Conservation (phyloP, 2,113 vertebrate genomes). For the Athene noctua region DNA sequence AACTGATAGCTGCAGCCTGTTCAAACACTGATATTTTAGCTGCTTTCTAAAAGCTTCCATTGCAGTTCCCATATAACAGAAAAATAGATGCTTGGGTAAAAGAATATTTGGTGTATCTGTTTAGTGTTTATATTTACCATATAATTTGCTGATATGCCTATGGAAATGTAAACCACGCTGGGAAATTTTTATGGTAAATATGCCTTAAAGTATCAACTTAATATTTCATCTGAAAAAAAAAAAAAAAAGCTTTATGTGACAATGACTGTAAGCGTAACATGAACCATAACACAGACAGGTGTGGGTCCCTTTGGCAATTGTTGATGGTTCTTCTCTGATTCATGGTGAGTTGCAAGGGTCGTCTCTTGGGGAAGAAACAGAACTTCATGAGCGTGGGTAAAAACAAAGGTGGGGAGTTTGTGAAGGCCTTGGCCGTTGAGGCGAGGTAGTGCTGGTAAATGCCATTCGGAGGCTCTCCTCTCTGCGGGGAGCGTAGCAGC, state of each 20-base stretch:
- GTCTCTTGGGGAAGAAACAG: neutral
- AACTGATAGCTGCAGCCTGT: neutral
- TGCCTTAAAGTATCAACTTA: neutral
- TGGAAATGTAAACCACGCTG: neutral
- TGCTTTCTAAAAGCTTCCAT: neutral
- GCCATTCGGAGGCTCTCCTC: neutral
- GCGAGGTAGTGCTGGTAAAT: neutral
- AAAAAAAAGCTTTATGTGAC: neutral
- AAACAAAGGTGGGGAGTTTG: neutral
- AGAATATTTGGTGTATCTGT: neutral
- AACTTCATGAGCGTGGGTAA: neutral
- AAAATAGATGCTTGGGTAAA: neutral
- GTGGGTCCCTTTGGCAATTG: neutral
- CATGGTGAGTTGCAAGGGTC: neutral
- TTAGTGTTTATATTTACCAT: neutral
- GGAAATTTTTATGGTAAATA: neutral
- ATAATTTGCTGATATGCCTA: neutral
- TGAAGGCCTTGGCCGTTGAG: neutral
- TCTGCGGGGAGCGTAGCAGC: neutral
- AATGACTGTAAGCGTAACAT: accelerated
- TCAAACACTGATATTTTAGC: neutral
- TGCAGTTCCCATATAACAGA: accelerated
- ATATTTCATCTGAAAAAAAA: neutral
- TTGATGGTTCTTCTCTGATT: neutral
- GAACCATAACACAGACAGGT: neutral